Evolutionary conservation across 2,113 vertebrate species (phyloP), one percentile per base, ranked within the genome.

Genomic region (Centropus bengalensis): DNA sequence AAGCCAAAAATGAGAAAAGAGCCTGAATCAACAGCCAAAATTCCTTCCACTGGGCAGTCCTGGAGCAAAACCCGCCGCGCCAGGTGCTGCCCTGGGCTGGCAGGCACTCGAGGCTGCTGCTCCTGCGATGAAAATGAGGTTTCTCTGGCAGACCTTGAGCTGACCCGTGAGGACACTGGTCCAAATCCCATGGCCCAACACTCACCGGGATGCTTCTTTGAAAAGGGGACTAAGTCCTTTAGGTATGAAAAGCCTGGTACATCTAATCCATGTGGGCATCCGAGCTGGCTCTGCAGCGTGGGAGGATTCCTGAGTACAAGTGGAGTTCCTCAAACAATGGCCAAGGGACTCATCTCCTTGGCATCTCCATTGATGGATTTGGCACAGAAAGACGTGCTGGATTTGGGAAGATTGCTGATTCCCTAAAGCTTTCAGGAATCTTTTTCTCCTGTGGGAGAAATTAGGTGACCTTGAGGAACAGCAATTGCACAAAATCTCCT

Each of bases 401-500:
- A 67, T 83, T 80, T 55, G 42, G 55, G 71, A 77, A 86, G 63
- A 63, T 13, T 90, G 88, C 90, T 93, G 93, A 86, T 69, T 77
- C 68, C 82, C 59, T 82, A 81, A 68, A 94, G 79, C 63, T 77
- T 90, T 38, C 54, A 78, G 75, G 75, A 88, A 91, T 86, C 90
- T 42, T 5, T 88, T 76, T 36, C 70, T 96, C 90, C 79, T 45
- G 21, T 58, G 82, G 88, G 88, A 93, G 54, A 90, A 89, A 55
- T 26, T 18, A 81, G 71, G 75, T 80, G 88, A 91, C 93, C 90
- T 93, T 86, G 88, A 93, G 75, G 79, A 96, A 23, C 55, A 83
- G 75, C 76, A 69, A 5, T 11, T 47, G 71, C 47, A 63, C n/a
- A 40, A 66, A 82, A 45, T 45, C 40, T 86, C 60, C 60, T 82